phyloP scores from a whole-genome alignment of 2,797 vertebrate species.

The Mastacembelus armatus region DNA sequence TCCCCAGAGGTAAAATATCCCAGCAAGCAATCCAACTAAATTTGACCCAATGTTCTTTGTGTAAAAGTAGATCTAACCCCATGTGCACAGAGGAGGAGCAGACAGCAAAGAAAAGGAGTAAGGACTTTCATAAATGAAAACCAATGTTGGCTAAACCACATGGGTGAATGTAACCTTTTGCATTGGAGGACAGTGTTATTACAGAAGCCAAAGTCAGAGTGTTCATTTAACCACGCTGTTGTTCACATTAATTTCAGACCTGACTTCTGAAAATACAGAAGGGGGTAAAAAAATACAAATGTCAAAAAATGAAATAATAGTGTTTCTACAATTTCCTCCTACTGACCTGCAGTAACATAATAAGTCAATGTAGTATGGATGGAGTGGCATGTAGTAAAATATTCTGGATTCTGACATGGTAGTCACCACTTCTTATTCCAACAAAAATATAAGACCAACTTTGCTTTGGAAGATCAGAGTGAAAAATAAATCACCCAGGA shows the following conservation, averaged over 20 bases:
- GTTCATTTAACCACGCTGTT: slow-evolving; percentile 75
- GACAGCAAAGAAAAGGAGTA: slow-evolving; percentile 38
- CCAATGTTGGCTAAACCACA: slow-evolving; percentile 73
- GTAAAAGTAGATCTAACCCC: slow-evolving; percentile 58
- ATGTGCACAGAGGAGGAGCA: slow-evolving; percentile 44
- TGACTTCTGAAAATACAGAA: slow-evolving; percentile 63
- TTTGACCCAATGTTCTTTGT: slow-evolving; percentile 61
- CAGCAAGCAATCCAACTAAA: slow-evolving; percentile 65
- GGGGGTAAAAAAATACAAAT: slow-evolving; percentile 61
- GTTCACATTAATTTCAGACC: slow-evolving; percentile 65
- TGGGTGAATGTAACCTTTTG: slow-evolving; percentile 77
- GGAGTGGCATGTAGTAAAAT: too few relatives aligned
- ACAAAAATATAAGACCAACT: slow-evolving; percentile 51
- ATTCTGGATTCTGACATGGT: slow-evolving; percentile 61
- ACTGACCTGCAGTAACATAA: slow-evolving; percentile 80
- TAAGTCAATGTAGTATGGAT: slow-evolving; percentile 80
- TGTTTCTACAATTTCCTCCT: slow-evolving; percentile 80
- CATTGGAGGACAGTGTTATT: slow-evolving; percentile 73
- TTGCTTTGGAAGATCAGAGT: slow-evolving; percentile 57
- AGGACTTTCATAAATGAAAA: slow-evolving; percentile 74
- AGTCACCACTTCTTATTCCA: slow-evolving; percentile 46
- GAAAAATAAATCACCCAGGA: slow-evolving; percentile 55
- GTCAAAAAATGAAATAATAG: slow-evolving; percentile 79
- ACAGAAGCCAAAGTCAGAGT: slow-evolving; percentile 75
- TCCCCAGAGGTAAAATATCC: slow-evolving; percentile 58